Conservation (phyloP, 37 sponge, comb jelly and placozoan species). For the Spongia lamella region DNA sequence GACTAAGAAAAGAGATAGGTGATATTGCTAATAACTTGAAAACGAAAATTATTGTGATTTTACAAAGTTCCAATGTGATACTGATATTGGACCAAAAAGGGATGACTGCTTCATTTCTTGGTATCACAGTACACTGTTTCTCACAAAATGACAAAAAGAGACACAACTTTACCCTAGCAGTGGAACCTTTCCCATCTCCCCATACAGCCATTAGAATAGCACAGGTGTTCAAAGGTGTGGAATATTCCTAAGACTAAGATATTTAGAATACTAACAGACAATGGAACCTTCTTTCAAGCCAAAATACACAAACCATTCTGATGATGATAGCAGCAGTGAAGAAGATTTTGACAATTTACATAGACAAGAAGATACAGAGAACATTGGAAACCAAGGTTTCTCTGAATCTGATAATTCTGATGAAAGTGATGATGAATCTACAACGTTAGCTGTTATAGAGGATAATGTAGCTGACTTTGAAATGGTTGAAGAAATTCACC, state of each 20-base stretch:
- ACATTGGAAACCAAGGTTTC: too few species aligned
- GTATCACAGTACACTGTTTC: slow-evolving; percentile 23
- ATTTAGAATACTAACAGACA: slow-evolving; percentile 12
- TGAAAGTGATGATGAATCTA: not conserved
- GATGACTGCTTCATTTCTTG: slow-evolving; percentile 21
- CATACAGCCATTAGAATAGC: slow-evolving; percentile 5
- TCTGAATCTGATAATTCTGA: too few species aligned
- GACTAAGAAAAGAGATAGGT: slow-evolving; percentile 3
- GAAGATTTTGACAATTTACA: too few species aligned
- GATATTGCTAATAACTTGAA: slow-evolving; percentile 2
- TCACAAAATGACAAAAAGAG: not conserved
- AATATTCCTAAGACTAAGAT: slow-evolving; percentile 3
- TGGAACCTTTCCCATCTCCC: not conserved
- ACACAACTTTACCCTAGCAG: slow-evolving; percentile 18
- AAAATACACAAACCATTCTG: too few species aligned
- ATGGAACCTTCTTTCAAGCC: slow-evolving; percentile 33
- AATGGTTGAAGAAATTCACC: not conserved
- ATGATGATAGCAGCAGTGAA: too few species aligned
- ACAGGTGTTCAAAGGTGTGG: slow-evolving; percentile 13
- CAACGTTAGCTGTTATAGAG: not conserved
- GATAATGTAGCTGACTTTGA: slow-evolving; percentile 6
- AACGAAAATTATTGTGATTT: not conserved
- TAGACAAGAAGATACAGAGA: too few species aligned
- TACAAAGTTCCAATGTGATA: not conserved
- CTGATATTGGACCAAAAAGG: too few species aligned